phyloP scores from a whole-genome alignment of 2,113 vertebrate genomes.

The Malurus elegans region DNA sequence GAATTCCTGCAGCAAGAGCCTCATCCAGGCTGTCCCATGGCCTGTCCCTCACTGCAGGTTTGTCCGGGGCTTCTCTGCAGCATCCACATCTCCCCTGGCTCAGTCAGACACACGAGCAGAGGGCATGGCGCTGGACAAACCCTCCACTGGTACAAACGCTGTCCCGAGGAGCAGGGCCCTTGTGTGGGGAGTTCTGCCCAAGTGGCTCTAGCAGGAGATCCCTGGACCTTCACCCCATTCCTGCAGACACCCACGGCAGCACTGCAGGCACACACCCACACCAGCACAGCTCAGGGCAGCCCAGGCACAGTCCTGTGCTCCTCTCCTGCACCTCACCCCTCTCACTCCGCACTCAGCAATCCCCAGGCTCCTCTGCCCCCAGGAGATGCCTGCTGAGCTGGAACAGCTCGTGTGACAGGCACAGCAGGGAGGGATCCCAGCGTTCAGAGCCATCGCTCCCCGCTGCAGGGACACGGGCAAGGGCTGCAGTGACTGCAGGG shows the following conservation, averaged over 20 bases:
- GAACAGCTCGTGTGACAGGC: neutral
- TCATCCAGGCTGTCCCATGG: rapidly evolving
- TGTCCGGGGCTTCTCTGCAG: neutral
- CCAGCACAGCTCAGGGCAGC: rapidly evolving
- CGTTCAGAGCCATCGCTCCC: rapidly evolving
- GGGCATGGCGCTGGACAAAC: rapidly evolving
- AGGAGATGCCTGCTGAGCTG: neutral
- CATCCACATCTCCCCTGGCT: rapidly evolving
- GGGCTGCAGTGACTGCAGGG: neutral
- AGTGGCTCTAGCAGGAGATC: neutral
- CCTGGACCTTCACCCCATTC: neutral
- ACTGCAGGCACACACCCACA: neutral
- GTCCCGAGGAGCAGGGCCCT: neutral
- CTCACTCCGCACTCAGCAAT: neutral
- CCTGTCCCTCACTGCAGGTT: neutral
- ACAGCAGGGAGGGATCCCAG: rapidly evolving
- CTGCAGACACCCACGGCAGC: rapidly evolving
- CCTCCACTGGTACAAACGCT: rapidly evolving
- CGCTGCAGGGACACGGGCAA: rapidly evolving
- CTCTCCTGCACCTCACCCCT: neutral
- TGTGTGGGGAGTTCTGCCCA: neutral
- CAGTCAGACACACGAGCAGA: neutral
- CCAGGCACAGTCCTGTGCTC: rapidly evolving
- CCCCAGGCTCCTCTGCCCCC: neutral
- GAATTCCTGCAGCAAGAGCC: neutral